A percentile compares a stretch with the other conserved stretches of the same genome.
These are phyloP conservation scores for Seriola rivoliana DNA, from an alignment of 2,113 vertebrate genomes.

Conservation along the genomic window DNA sequence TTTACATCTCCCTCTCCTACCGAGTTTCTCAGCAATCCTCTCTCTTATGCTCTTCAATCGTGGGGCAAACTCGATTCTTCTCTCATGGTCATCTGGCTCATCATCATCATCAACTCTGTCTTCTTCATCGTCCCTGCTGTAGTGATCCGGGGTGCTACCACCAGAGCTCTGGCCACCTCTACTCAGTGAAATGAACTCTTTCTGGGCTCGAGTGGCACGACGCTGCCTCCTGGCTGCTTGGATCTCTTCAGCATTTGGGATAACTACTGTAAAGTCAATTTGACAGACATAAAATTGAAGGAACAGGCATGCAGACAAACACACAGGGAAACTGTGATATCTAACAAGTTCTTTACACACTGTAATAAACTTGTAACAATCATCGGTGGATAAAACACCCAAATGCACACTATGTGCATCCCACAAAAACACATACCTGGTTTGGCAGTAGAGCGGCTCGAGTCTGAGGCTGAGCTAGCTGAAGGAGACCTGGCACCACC, in stretches of 20 bases:
- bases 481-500: slow-evolving; percentile 34
- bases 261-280: slow-evolving; percentile 74
- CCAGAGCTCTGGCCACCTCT: slow-evolving; percentile 52
- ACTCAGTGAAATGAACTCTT: slow-evolving; percentile 88
- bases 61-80: slow-evolving; percentile 87
- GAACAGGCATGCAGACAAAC: background rate
- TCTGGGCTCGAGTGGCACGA: slow-evolving; percentile 77
- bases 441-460: slow-evolving; percentile 49
- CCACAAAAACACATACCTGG: slow-evolving; percentile 68
- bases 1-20: slow-evolving; percentile 77
- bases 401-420: background rate
- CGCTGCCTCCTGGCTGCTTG: slow-evolving; percentile 85
- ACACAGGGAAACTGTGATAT: background rate
- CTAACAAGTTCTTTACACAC: background rate
- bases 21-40: slow-evolving; percentile 88
- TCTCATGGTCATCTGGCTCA: slow-evolving; percentile 87
- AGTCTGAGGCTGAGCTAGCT: slow-evolving; percentile 69
- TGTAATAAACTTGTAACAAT: background rate
- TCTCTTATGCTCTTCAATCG: slow-evolving; percentile 87
- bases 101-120: slow-evolving; percentile 76
- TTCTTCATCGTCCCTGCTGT: slow-evolving; percentile 67
- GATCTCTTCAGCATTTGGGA: slow-evolving; percentile 83
- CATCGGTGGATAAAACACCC: no score
- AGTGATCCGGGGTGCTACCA: slow-evolving; percentile 64
- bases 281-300: background rate